Base-by-base conservation (phyloP, 2,797 vertebrate species). In the Microchirus variegatus region DNA sequence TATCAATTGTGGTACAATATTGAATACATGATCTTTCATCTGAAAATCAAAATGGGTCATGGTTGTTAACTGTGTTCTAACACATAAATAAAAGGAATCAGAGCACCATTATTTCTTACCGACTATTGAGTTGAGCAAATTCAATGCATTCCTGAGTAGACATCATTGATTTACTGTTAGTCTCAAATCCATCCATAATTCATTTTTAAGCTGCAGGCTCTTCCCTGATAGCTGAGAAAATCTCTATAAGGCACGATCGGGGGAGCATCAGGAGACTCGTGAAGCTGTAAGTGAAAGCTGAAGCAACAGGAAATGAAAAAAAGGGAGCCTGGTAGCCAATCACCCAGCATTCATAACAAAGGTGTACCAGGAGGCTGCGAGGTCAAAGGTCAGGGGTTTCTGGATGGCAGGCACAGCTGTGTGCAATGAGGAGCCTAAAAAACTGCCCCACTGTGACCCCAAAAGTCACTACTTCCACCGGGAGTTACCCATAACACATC, bases 401-500 rank as follows among this genome's bases (percentile, higher is more conserved):
- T 81, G 74, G 80, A 74, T 75, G 78, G 83, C 55, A 64, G 86
- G 77, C 82, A 80, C 91, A 93, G 91, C 91, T 94, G 91, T 87
- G 78, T 79, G 85, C 89, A 92, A 91, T 91, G 91, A 93, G 85
- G 78, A 85, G 75, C 49, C 48, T 66, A 82, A 81, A 63, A 77
- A 77, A 66, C 67, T 68, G 49, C 75, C 87, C 79, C 75, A 44
- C 65, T 45, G 10, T 92, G 92, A 93, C 91, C 91, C 81, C 70
- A 43, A 16, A 19, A 88, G 81, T 85, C 83, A 67, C 81, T 55
- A 43, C 84, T 84, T 89, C 87, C 75, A 88, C 69, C 53, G 37
- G 75, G 83, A 82, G 80, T 78, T 86, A 83, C 88, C 81, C 81
- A 89, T 80, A 88, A 87, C 87, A 93, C 93, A 94, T 93, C 90